These are phyloP conservation scores for Diaprepes abbreviatus DNA, from an alignment of 2,888 invertebrate genomes.

Conservation along the genomic window DNA sequence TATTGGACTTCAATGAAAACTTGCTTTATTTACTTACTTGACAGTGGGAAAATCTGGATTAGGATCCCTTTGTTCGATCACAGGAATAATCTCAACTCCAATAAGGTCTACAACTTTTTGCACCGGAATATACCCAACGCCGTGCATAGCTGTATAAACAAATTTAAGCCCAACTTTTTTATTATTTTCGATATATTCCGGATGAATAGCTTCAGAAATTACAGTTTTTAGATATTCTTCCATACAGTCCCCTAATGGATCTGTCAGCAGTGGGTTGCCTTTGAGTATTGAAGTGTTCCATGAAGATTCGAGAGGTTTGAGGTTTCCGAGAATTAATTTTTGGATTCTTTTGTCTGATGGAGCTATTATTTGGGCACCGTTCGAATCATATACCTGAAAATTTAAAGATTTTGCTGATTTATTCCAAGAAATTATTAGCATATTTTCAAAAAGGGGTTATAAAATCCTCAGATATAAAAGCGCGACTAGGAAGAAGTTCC, in stretches of 20 bases:
- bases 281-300: conserved; percentile 81
- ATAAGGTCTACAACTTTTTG: conserved; percentile 80
- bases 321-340: conserved; percentile 79
- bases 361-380: conserved; percentile 94
- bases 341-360: conserved; percentile 94
- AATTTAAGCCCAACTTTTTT: conserved; percentile 72
- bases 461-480: too few relatives aligned
- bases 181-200: conserved; percentile 71
- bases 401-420: too few relatives aligned
- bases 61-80: conserved; percentile 84
- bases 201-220: conserved; percentile 71
- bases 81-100: conserved; percentile 79
- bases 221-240: conserved; percentile 75
- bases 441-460: too few relatives aligned
- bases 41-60: conserved; percentile 99
- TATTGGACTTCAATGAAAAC: too few relatives aligned
- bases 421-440: too few relatives aligned
- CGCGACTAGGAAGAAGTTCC: too few relatives aligned
- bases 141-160: conserved; percentile 98
- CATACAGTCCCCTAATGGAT: conserved; percentile 80
- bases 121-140: conserved; percentile 90
- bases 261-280: conserved; percentile 70
- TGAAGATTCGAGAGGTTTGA: conserved; percentile 81
- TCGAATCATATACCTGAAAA: conserved; percentile 88
- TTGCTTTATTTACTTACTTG: conserved; percentile 67